These are phyloP conservation scores for Periophthalmus modestus DNA, from an alignment of 2,113 vertebrate species.

Conservation along the genomic window DNA sequence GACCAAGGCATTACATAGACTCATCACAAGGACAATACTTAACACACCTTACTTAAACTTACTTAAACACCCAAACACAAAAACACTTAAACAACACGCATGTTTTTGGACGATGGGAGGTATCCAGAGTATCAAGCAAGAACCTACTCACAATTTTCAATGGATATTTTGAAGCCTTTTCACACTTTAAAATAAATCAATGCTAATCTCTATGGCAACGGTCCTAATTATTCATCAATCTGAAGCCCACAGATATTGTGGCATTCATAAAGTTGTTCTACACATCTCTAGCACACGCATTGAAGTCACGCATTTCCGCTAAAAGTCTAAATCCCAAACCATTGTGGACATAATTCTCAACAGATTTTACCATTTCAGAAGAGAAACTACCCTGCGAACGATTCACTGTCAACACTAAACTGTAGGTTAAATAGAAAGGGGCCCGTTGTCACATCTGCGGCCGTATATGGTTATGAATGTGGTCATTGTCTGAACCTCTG, in stretches of 20 bases:
- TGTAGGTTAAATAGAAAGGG: neutral
- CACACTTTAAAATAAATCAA: too few species aligned
- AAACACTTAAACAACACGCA: too few species aligned
- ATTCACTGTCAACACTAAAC: neutral
- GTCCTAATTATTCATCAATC: too few species aligned
- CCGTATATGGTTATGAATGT: neutral
- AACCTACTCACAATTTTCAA: neutral
- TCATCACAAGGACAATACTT: too few species aligned
- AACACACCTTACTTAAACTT: too few species aligned
- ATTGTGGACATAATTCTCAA: neutral
- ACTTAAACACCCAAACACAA: too few species aligned
- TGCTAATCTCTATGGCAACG: too few species aligned
- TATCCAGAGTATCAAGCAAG: too few species aligned
- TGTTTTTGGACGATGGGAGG: too few species aligned
- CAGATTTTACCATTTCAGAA: neutral
- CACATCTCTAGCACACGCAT: neutral
- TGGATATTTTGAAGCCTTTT: too few species aligned
- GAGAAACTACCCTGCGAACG: neutral
- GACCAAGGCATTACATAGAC: too few species aligned
- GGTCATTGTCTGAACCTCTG: slow-evolving; percentile 1
- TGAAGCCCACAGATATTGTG: neutral
- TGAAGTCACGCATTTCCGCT: neutral
- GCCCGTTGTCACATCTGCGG: neutral
- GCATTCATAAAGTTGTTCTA: neutral
- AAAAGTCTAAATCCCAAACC: neutral